These are phyloP conservation scores for Puntigrus tetrazona DNA, from an alignment of 2,113 vertebrate species.

Conservation along the genomic window DNA sequence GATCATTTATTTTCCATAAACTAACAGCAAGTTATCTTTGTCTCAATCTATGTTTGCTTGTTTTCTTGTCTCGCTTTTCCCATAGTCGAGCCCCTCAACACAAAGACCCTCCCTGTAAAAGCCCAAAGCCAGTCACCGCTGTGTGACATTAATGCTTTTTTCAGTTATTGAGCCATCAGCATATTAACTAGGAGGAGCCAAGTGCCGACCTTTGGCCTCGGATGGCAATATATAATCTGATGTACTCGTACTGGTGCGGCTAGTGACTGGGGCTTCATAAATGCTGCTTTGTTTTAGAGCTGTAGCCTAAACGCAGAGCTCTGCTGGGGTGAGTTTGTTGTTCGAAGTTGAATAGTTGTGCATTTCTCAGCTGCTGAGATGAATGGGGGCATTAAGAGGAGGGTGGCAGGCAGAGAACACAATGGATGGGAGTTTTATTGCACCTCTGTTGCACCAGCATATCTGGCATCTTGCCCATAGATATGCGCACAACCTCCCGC, in stretches of 20 bases:
- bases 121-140: slow-evolving; percentile 22
- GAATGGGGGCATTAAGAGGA: slow-evolving; percentile 75
- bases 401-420: slow-evolving; percentile 60
- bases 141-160: slow-evolving; percentile 45
- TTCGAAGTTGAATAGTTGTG: slow-evolving; percentile 65
- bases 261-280: slow-evolving; percentile 30
- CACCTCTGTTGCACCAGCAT: slow-evolving; percentile 60
- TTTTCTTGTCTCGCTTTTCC: slow-evolving; percentile 21
- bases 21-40: not conserved
- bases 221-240: not conserved
- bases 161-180: slow-evolving; percentile 39
- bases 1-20: not conserved
- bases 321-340: slow-evolving; percentile 66
- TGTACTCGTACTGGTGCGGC: slow-evolving; percentile 15
- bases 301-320: slow-evolving; percentile 34
- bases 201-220: slow-evolving; percentile 40
- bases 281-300: slow-evolving; percentile 46
- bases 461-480: slow-evolving; percentile 64
- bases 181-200: slow-evolving; percentile 38
- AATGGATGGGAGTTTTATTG: slow-evolving; percentile 72
- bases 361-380: slow-evolving; percentile 66
- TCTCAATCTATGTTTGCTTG: not conserved
- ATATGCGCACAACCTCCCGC: slow-evolving; percentile 63
- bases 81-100: not conserved
- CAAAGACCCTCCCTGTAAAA: slow-evolving; percentile 25